phyloP scores from a whole-genome alignment of 2,113 vertebrate species.

The Pseudonaja textilis region DNA sequence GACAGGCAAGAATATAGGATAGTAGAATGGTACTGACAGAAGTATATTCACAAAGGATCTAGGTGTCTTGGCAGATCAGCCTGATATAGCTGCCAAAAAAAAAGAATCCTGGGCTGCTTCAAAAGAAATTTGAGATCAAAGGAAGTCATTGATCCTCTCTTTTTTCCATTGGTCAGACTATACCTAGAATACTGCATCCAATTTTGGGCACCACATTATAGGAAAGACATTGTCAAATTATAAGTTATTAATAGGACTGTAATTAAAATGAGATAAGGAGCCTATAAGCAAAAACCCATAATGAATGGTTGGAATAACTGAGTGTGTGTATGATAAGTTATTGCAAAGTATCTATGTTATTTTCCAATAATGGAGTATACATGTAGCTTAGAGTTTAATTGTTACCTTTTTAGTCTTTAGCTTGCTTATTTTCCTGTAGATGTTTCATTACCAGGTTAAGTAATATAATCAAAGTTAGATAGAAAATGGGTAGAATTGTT shows the following conservation, averaged over 20 bases:
- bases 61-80: not conserved
- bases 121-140: not conserved
- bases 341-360: not conserved
- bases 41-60: not conserved
- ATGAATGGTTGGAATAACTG: not conserved
- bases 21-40: not conserved
- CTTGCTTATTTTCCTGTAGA: not conserved
- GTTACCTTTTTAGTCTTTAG: not conserved
- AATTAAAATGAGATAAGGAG: not conserved
- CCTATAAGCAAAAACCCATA: not conserved
- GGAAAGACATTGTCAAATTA: not conserved
- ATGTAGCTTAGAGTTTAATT: not conserved
- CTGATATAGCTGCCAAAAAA: not conserved
- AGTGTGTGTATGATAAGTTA: not conserved
- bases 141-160: not conserved
- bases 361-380: not conserved
- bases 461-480: not conserved
- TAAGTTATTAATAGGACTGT: not conserved
- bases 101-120: not conserved
- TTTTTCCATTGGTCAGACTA: not conserved
- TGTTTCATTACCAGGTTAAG: not conserved
- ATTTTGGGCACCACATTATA: not conserved
- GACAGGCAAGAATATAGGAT: not conserved
- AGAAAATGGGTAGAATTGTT: not conserved
- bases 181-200: not conserved